Conservation (phyloP, 2,113 vertebrate species). For the Sinocyclocheilus anshuiensis region DNA sequence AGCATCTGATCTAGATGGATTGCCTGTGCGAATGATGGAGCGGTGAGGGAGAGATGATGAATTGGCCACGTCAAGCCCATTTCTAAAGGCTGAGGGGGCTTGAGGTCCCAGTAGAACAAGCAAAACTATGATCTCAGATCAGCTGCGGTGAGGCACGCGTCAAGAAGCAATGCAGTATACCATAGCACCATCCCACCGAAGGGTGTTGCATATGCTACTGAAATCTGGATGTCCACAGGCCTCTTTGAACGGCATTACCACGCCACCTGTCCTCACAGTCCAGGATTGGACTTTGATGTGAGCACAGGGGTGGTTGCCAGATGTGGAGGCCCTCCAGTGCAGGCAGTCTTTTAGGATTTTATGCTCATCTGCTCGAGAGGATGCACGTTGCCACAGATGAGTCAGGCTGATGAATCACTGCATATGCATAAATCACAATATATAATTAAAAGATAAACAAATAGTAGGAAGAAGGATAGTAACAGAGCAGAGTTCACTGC, state of each 20-base stretch:
- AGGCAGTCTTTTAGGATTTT: conserved; percentile 60
- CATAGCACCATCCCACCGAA: background rate
- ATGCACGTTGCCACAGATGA: conserved; percentile 42
- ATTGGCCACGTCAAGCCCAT: conserved; percentile 54
- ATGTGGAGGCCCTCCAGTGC: conserved; percentile 60
- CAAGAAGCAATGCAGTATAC: background rate
- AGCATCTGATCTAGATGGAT: conserved; percentile 43
- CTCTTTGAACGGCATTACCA: background rate
- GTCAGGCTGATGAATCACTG: background rate
- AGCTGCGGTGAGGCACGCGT: background rate
- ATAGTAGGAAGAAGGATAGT: background rate
- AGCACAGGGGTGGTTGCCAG: conserved; percentile 66
- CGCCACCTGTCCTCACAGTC: conserved; percentile 40
- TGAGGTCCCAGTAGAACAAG: conserved; percentile 30
- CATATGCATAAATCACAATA: background rate
- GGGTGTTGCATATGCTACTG: background rate
- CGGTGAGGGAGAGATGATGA: conserved; percentile 46
- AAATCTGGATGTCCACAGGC: background rate
- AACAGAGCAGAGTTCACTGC: background rate
- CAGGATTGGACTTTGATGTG: conserved; percentile 65
- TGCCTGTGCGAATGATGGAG: conserved; percentile 51
- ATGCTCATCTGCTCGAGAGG: conserved; percentile 34
- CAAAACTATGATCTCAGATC: background rate
- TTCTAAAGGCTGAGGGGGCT: conserved; percentile 57
- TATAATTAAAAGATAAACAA: background rate